Base-by-base conservation (phyloP, 2,888 invertebrate genomes). In the Sphaerophoria rueppellii region DNA sequence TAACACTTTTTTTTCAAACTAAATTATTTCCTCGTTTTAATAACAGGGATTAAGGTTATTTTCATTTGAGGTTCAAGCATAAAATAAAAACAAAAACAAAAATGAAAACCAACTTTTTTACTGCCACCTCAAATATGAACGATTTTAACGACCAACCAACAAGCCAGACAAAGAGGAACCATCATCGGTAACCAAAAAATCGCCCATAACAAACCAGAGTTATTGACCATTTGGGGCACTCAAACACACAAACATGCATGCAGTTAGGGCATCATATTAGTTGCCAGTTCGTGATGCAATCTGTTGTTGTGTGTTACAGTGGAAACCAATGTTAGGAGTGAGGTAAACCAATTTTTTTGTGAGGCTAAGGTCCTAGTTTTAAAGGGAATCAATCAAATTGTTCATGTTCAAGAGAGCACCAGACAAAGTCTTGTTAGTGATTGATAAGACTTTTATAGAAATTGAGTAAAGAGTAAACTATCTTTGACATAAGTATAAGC, bases 121-220 rank as follows among this genome's bases (percentile, higher is more conserved):
- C 65, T 69, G 63, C 55, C 52, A 52, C 46, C 69, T 73, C 58
- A 48, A 78, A 74, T 70, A 78, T 46, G 65, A 48, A 70, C 65
- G 74, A 58, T 67, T 60, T 65, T 79, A 74, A 79, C 43, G 70
- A 74, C 78, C 60, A 73, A 74, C 65, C 65, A 37, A 55, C 72
- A 12, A 35, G 34, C 80, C 83, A 83, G 83, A 83, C 83, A 80
- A 72, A 71, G 69, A 72, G 83, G 83, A 80, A 83, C 83, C 83
- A 83, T 40, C 24, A 24, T 24, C 24, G 24, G 32, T 67, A 43
- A 69, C 48, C 65, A 75, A 67, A 67, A 63, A 74, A 46, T 34
- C 48, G 55, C 65, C 54, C 50, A 67, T 82, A 75, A 79, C 60
- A 67, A 69, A 52, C 48, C 46, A 70, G 60, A 75, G 40, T 48